These are phyloP conservation scores for Speoplatyrhinus poulsoni DNA, from an alignment of 2,113 vertebrate species.

Conservation along the genomic window DNA sequence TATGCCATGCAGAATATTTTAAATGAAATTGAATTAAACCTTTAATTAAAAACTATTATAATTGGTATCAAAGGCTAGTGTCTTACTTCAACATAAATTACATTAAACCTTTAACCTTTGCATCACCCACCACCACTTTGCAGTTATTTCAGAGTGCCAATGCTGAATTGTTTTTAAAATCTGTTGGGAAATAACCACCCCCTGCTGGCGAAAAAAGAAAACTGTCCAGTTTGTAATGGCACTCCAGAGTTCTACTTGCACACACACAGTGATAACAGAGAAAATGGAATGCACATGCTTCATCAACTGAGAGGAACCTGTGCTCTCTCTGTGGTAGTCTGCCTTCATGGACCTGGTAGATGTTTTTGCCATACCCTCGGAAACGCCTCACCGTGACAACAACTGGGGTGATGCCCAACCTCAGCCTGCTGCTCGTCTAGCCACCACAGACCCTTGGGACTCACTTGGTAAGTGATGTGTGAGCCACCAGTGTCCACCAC, in stretches of 20 bases:
- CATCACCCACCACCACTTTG: no score
- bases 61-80: no score
- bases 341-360: conserved; percentile 92
- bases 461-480: conserved; percentile 65
- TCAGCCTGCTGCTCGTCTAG: conserved; percentile 38
- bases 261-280: background rate
- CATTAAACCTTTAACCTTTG: no score
- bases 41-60: no score
- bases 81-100: no score
- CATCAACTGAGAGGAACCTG: background rate
- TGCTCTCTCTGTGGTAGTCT: conserved; percentile 77
- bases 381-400: conserved; percentile 51
- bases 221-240: background rate
- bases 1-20: no score
- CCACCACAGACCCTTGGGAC: conserved; percentile 71
- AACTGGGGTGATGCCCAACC: conserved; percentile 57
- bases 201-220: background rate
- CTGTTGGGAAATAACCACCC: no score
- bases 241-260: background rate
- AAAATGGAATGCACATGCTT: background rate
- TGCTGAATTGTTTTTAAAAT: no score
- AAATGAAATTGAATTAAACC: no score
- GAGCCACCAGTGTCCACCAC: background rate
- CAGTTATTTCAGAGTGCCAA: no score
- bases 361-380: conserved; percentile 81